These are phyloP conservation scores for Ochropleura plecta DNA, from an alignment of 2,888 invertebrate species.

Conservation along the genomic window DNA sequence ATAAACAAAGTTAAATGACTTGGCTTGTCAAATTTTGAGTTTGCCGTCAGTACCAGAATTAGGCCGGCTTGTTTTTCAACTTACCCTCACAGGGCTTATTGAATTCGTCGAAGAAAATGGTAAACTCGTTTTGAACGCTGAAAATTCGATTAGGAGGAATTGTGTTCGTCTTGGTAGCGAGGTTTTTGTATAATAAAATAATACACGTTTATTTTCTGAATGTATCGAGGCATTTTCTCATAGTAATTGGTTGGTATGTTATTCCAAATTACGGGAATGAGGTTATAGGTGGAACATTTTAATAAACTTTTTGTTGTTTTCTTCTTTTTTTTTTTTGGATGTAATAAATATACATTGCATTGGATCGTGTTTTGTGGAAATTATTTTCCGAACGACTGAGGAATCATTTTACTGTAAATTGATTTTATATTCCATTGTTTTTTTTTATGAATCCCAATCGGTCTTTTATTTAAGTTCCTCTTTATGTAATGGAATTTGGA, in stretches of 20 bases:
- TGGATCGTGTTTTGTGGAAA: neutral
- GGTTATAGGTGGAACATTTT: constrained; percentile 3
- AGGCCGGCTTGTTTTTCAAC: constrained; percentile 54
- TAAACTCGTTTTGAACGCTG: constrained; percentile 63
- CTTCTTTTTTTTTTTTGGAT: neutral
- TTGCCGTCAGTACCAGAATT: constrained; percentile 61
- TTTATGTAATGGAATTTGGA: too few species aligned
- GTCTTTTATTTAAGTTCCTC: neutral
- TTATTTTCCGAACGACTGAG: neutral
- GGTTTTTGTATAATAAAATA: constrained; percentile 63
- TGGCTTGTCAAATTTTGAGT: constrained; percentile 61
- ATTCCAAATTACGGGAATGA: constrained; percentile 5
- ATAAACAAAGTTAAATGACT: constrained; percentile 62
- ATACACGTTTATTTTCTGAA: constrained; percentile 45
- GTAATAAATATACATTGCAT: neutral
- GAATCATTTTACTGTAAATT: neutral
- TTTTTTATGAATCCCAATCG: neutral
- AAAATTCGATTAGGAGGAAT: constrained; percentile 66
- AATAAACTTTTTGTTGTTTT: neutral
- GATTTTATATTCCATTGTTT: neutral
- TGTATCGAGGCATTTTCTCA: neutral
- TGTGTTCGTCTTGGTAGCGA: constrained; percentile 56
- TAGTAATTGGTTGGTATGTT: constrained; percentile 20
- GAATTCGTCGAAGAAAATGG: constrained; percentile 65
- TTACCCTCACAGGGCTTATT: constrained; percentile 60